Base-by-base conservation (phyloP, 2,888 invertebrate species). In the Parelbella ahira region DNA sequence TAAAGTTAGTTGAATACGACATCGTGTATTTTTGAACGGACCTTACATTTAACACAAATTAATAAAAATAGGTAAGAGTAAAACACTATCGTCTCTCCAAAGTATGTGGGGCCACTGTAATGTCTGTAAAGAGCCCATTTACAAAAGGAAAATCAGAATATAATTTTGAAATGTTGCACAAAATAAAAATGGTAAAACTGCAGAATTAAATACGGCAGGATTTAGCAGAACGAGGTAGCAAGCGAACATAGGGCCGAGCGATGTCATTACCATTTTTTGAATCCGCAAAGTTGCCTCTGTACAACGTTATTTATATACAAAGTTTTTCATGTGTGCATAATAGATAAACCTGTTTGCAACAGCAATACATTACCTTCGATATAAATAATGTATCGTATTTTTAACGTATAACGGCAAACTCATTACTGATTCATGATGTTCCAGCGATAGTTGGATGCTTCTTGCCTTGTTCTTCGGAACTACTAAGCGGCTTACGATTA, bases 391-490 rank as follows among this genome's bases (percentile, higher is more conserved):
- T 33, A 48, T 41, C 28, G 44, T 33, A 37, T 44, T 44, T 47
- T 45, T 48, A 45, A 48, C 52, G 48, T 50, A 47, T 47, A 48
- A 45, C 48, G 43, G 33, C 32, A 33, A 27, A 43, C 34, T 45
- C 45, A 44, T 52, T 52, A 48, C 42, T 39, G 44, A 52, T 52
- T 52, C 52, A 52, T 49, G 52, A 41, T 41, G 29, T 47, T 32
- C 44, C 45, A 21, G 23, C 44, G 42, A 47, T 47, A 42, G 47
- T 47, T 45, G 62, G 32, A 33, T 24, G 9, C 27, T 39, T 32
- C 39, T 42, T 39, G 33, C 8, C 41, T 42, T 42, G 33, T 42
- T 34, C 41, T 42, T 42, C 21, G 34, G 28, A 41, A 33, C 39
- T 33, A 13, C 41, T 42, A 42, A 42, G 41, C 41, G 41, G 41